Evolutionary conservation across 2,113 vertebrate species (phyloP), one percentile per base, ranked within the genome.

Genomic region (Cavia aperea): DNA sequence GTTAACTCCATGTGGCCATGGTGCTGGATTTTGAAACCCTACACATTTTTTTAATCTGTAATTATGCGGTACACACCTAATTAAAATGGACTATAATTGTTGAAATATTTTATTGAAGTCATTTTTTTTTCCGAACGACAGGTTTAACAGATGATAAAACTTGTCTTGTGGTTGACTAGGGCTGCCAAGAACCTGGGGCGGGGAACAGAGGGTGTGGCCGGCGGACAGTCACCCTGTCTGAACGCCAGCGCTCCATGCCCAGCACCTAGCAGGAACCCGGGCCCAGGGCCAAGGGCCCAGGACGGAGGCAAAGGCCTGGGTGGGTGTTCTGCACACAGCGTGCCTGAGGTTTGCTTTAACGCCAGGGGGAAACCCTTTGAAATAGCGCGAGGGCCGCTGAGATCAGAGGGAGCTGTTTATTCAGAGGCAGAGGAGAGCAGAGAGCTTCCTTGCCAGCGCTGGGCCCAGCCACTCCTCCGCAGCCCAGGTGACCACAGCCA

Each of bases 71-170:
- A 92, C 94, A 95, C 89, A 97, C 96, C 97, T 98, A 97, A 98
- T 97, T 98, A 98, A 98, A 97, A 97, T 97, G 97, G 97, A 96
- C 96, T 97, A 91, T 98, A 98, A 98, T 98, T 97, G 95, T 96
- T 97, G 96, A 98, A 97, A 97, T 98, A 98, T 98, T 98, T 98
- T 97, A 97, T 97, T 98, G 98, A 98, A 98, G 98, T 97, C 66
- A 96, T 97, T 97, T 97, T 98, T 97, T 97, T 94, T 97, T 96
- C 96, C 91, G 94, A 97, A 97, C 77, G 96, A 98, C 96, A 97
- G 97, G 98, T 98, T 98, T 98, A 97, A 93, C 97, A 97, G 97
- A 98, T 98, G 98, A 98, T 98, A 97, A 97, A 98, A 98, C 98
- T 98, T 99, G 99, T 98, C 97, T 98, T 98, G 98, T 96, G 97